These are phyloP conservation scores for Metellina segmentata DNA, from an alignment of 2,888 invertebrate species.

Conservation along the genomic window DNA sequence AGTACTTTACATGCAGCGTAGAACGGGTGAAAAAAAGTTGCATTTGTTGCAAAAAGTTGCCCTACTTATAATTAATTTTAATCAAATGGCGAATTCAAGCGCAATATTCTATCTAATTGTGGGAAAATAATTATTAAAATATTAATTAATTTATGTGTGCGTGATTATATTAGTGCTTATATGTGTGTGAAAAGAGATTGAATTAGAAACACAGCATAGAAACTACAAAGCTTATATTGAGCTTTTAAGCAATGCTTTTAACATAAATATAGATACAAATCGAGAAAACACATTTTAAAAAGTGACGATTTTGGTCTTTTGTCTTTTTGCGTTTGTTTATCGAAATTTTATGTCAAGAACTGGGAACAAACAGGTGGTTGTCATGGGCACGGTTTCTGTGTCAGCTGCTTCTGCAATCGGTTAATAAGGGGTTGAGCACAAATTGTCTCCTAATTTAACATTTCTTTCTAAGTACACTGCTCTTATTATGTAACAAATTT, in stretches of 20 bases:
- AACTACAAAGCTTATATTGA: too few species aligned
- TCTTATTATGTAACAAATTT: background rate
- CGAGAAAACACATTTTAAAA: background rate
- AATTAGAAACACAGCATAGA: too few species aligned
- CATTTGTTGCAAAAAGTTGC: too few species aligned
- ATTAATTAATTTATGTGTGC: too few species aligned
- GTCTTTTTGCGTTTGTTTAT: constrained; percentile 35
- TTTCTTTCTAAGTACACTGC: background rate
- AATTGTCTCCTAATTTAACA: background rate
- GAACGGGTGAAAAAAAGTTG: too few species aligned
- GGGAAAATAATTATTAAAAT: too few species aligned
- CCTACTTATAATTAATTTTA: too few species aligned
- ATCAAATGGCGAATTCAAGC: too few species aligned
- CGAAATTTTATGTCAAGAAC: background rate
- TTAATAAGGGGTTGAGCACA: background rate
- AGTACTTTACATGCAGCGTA: too few species aligned
- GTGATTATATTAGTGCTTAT: too few species aligned
- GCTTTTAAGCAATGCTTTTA: background rate
- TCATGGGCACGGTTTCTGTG: constrained; percentile 55
- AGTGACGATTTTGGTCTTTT: background rate
- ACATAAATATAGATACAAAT: background rate
- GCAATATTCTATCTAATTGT: too few species aligned
- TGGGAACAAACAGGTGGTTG: constrained; percentile 27
- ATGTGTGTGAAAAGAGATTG: too few species aligned
- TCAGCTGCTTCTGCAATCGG: constrained; percentile 31